These are phyloP conservation scores for Yoshiicerus persimilis DNA, from an alignment of 1,140 invertebrate species.

Conservation along the genomic window DNA sequence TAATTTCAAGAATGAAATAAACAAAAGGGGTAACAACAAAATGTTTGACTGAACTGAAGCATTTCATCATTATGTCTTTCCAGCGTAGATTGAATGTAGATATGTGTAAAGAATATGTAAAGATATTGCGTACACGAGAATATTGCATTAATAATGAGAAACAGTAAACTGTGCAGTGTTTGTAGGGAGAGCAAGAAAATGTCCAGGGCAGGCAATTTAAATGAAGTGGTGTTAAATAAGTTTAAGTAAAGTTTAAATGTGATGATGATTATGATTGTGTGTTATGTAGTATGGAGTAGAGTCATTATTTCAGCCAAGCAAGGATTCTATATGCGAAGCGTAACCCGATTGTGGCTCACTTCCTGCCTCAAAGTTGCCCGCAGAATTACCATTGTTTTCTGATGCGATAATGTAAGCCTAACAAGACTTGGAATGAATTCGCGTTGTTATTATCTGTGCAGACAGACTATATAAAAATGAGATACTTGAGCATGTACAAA, in stretches of 20 bases:
- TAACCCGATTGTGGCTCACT: slow-evolving; percentile 23
- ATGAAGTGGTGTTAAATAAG: not conserved
- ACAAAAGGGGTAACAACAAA: not conserved
- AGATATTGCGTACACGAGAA: not conserved
- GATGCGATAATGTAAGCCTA: not conserved
- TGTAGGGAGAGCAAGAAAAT: not conserved
- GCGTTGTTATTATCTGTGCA: not conserved
- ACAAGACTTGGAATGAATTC: not conserved
- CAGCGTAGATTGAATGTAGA: not conserved
- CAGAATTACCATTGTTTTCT: not conserved
- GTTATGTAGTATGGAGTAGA: not conserved
- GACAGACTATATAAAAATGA: not conserved
- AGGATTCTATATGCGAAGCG: slow-evolving; percentile 36
- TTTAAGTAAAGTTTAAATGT: not conserved
- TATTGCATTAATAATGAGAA: not conserved
- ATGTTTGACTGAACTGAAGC: not conserved
- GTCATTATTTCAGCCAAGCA: slow-evolving; percentile 41
- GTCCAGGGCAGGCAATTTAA: not conserved
- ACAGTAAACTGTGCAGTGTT: not conserved
- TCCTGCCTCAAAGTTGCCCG: slow-evolving; percentile 26
- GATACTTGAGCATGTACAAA: not conserved
- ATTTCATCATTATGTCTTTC: not conserved
- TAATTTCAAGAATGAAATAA: not conserved
- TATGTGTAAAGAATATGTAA: not conserved
- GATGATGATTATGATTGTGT: slow-evolving; percentile 13